phyloP scores from a whole-genome alignment of 2,888 invertebrate species.

The Thelaira solivaga region DNA sequence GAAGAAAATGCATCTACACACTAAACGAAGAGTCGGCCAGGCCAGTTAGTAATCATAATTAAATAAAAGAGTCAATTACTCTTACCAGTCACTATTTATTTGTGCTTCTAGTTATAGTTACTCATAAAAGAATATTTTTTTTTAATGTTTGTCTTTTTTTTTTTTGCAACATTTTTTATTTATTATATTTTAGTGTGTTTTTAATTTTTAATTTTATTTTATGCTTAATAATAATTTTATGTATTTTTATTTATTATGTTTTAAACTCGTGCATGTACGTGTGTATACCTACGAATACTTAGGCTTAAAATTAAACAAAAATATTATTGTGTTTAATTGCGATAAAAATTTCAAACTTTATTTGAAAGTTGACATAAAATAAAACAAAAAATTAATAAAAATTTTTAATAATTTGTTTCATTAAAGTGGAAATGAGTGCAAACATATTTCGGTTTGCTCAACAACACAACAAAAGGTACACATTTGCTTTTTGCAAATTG shows the following conservation, averaged over 20 bases:
- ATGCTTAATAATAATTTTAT: background rate
- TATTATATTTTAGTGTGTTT: slow-evolving; percentile 20
- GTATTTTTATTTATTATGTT: slow-evolving; percentile 24
- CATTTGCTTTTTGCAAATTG: too few relatives aligned
- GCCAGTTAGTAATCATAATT: background rate
- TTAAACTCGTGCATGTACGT: too few relatives aligned
- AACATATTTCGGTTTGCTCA: too few relatives aligned
- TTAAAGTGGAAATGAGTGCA: too few relatives aligned
- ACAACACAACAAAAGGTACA: too few relatives aligned
- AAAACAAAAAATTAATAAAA: background rate
- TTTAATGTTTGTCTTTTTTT: too few relatives aligned
- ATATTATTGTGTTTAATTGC: slow-evolving; percentile 4
- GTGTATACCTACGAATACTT: background rate
- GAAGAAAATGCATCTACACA: slow-evolving; percentile 64
- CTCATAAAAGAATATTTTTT: too few relatives aligned
- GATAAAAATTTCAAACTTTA: slow-evolving; percentile 14
- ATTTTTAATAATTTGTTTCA: background rate
- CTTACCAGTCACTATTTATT: slow-evolving; percentile 46
- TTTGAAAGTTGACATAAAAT: slow-evolving; percentile 53
- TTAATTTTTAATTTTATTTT: slow-evolving; percentile 27
- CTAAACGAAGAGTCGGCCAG: too few relatives aligned
- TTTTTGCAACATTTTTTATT: slow-evolving; percentile 13
- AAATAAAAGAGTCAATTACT: slow-evolving; percentile 6
- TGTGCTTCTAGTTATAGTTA: background rate
- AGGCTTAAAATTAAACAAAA: background rate